A percentile compares a stretch with the other conserved stretches of the same genome.
These are phyloP conservation scores for Amphimedon queenslandica DNA, from an alignment of 37 sponge, comb jelly and placozoan genomes.

Conservation along the genomic window DNA sequence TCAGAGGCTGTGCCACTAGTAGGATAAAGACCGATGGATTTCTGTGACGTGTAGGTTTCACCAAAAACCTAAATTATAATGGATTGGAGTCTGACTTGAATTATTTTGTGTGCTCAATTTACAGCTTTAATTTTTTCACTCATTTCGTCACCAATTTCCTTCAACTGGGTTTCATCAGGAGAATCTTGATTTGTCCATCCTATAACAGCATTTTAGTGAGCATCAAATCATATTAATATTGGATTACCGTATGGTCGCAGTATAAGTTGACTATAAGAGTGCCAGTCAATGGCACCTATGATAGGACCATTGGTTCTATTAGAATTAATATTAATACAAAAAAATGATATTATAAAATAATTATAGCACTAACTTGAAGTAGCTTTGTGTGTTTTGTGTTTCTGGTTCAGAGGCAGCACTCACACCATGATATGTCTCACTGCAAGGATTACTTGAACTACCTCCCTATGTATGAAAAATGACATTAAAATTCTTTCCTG, in stretches of 20 bases:
- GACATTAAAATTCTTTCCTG: slow-evolving; percentile 7
- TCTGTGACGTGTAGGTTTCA: slow-evolving; percentile 41
- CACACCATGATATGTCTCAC: slow-evolving; percentile 40
- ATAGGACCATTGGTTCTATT: slow-evolving; percentile 32
- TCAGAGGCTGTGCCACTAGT: slow-evolving; percentile 55
- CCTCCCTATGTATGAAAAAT: slow-evolving; percentile 2
- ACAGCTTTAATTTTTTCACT: background rate
- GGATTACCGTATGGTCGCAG: slow-evolving; percentile 48
- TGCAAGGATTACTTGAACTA: slow-evolving; percentile 17
- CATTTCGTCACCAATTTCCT: slow-evolving; percentile 36
- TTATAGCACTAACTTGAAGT: slow-evolving; percentile 29
- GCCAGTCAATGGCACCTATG: slow-evolving; percentile 70
- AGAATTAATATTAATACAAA: background rate
- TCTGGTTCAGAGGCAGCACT: slow-evolving; percentile 45
- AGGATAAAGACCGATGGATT: slow-evolving; percentile 45
- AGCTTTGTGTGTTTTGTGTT: slow-evolving; percentile 39
- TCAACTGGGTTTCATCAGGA: slow-evolving; percentile 60
- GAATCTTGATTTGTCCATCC: slow-evolving; percentile 42
- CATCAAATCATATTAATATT: background rate
- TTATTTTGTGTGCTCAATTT: background rate
- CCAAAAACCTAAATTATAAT: slow-evolving; percentile 23
- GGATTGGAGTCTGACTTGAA: background rate
- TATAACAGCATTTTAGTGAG: too few relatives aligned
- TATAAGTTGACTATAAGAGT: slow-evolving; percentile 65
- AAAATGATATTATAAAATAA: background rate